Evolutionary conservation across 1,140 invertebrate genomes (phyloP).

Genomic region (Formica selysi): DNA sequence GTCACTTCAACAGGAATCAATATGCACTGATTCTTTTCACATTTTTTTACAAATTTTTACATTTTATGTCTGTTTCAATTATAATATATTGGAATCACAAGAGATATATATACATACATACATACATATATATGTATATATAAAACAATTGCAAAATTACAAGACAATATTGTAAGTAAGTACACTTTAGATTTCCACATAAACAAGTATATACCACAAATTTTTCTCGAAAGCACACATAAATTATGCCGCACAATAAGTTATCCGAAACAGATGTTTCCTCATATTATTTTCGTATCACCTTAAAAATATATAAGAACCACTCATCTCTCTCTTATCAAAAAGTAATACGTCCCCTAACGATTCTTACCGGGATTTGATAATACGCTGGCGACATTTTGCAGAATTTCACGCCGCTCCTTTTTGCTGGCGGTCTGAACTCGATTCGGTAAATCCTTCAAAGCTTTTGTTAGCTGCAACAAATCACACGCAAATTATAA

Average conservation of each 20-base stretch:
- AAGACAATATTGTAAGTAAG: conserved; percentile 14
- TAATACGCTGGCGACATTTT: conserved; percentile 91
- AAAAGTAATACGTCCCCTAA: conserved; percentile 62
- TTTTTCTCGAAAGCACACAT: neutral
- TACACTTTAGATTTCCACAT: neutral
- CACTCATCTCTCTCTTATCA: conserved; percentile 25
- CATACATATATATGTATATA: too few relatives aligned
- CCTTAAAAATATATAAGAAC: neutral
- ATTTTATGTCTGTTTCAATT: neutral
- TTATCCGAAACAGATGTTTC: neutral
- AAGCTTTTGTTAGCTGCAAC: conserved; percentile 90
- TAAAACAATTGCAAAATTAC: conserved; percentile 7
- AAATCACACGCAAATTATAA: conserved; percentile 74
- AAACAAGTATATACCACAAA: neutral
- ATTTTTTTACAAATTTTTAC: too few relatives aligned
- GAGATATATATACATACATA: neutral
- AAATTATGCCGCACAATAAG: neutral
- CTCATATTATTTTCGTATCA: neutral
- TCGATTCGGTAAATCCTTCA: conserved; percentile 93
- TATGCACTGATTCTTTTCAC: neutral
- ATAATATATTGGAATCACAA: neutral
- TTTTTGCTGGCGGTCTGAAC: conserved; percentile 92
- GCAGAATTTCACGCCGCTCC: conserved; percentile 90
- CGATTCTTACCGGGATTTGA: conserved; percentile 89
- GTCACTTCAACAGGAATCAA: conserved; percentile 6